A percentile compares a stretch with the other conserved stretches of the same genome.
Evolutionary conservation across 2,113 vertebrate genomes (phyloP).

Genomic region (Oreotrochilus melanogaster): DNA sequence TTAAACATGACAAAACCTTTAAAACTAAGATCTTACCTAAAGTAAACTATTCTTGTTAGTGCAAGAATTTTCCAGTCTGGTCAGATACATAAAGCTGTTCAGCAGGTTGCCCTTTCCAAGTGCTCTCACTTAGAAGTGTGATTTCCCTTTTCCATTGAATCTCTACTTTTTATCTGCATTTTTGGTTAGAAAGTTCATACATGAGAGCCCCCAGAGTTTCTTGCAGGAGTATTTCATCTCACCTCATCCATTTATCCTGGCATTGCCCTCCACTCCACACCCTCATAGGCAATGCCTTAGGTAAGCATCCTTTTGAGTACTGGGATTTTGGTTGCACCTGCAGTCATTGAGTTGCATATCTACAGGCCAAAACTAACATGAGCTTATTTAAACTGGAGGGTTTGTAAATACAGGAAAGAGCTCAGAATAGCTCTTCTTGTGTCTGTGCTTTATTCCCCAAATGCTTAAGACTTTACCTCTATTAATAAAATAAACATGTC

Average conservation of each 20-base stretch:
- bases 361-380: neutral
- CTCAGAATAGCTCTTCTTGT: neutral
- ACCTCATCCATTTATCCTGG: neutral
- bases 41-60: neutral
- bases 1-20: neutral
- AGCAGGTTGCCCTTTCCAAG: neutral
- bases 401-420: neutral
- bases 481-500: neutral
- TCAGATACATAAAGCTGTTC: neutral
- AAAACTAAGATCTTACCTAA: neutral
- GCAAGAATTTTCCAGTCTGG: neutral
- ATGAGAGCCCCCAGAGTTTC: neutral
- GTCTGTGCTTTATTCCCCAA: neutral
- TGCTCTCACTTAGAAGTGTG: neutral
- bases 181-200: neutral
- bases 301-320: neutral
- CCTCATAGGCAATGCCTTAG: fast-evolving
- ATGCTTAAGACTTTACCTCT: neutral
- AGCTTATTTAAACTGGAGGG: neutral
- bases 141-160: neutral
- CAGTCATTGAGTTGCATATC: neutral
- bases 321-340: neutral
- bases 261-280: neutral
- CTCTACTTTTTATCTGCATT: neutral
- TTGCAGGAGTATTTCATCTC: neutral